Conservation (phyloP, 2,797 vertebrate genomes). For the Cynodonichthys magdalenae region DNA sequence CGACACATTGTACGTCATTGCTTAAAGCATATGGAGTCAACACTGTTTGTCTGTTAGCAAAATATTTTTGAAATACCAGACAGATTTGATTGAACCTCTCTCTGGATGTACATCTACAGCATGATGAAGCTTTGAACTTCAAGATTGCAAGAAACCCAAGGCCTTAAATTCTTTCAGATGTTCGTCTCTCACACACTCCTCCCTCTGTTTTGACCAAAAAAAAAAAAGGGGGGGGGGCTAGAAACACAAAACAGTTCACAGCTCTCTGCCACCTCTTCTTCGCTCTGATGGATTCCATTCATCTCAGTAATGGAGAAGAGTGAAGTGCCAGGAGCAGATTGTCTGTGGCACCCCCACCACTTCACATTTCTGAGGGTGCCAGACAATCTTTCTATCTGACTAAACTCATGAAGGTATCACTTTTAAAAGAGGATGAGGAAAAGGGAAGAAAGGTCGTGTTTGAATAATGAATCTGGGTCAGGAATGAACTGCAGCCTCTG, state of each 20-base stretch:
- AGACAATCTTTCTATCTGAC: conserved; percentile 45
- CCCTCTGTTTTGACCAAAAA: conserved; percentile 23
- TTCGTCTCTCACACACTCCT: conserved; percentile 19
- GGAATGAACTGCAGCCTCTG: conserved; percentile 24
- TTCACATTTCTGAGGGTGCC: conserved; percentile 41
- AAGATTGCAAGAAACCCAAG: too few relatives aligned
- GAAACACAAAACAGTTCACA: conserved; percentile 27
- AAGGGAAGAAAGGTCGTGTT: conserved; percentile 57
- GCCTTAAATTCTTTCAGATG: conserved; percentile 14
- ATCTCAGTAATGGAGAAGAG: conserved; percentile 53
- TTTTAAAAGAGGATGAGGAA: conserved; percentile 37
- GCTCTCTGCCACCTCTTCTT: conserved; percentile 24
- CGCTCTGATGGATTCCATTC: conserved; percentile 39
- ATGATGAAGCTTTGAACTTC: too few relatives aligned
- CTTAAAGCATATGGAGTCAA: too few relatives aligned
- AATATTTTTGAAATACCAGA: too few relatives aligned
- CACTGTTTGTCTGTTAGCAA: too few relatives aligned
- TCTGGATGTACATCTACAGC: too few relatives aligned
- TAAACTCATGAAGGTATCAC: conserved; percentile 43
- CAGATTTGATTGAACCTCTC: too few relatives aligned
- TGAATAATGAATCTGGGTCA: conserved; percentile 57
- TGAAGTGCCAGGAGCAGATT: conserved; percentile 38
- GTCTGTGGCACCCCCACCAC: conserved; percentile 41
- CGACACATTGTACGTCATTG: too few relatives aligned
- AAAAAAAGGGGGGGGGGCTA: background rate